Base-by-base conservation (phyloP, 1,140 invertebrate species). In the Apis florea region DNA sequence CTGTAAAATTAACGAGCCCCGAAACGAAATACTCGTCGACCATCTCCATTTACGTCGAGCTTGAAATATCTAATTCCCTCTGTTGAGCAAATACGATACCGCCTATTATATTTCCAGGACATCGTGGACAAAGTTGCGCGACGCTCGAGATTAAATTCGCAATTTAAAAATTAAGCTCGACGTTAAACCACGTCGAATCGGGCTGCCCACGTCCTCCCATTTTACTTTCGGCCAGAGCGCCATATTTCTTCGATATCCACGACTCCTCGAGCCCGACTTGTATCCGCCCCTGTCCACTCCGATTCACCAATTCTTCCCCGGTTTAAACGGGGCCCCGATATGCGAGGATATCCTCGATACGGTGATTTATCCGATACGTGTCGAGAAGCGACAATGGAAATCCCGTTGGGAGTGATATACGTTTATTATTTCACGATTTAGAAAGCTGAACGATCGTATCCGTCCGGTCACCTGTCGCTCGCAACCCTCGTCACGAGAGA, bases 211-310 rank as follows among this genome's bases (percentile, higher is more conserved):
- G n/a, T n/a, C n/a, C 75, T 88, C 83, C 66, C 71, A 73, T 86
- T 86, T 86, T 85, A 89, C 74, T 75, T 85, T 77, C 72, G 76
- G 85, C 76, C 84, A 79, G 81, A 74, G 76, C 67, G 83, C 80
- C 77, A 82, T 88, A 89, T 90, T 90, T 89, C 83, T 83, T 40
- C 88, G 74, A 81, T 26, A 84, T 70, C 83, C 64, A 24, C 51
- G 21, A 67, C 10, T 67, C 53, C 15, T 40, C 31, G 4, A 13
- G 51, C 58, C 58, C 70, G 69, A 74, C 77, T 82, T 71, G 63
- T 64, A 58, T 66, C 82, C 71, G 67, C 51, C 59, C 64, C 69
- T 61, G 64, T 73, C 81, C 69, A 49, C 68, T 82, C 47, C 19
- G 17, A 9, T 19, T n/a, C n/a, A 11, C 19, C 69, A 12, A 64